Conservation (phyloP, 2,113 vertebrate genomes). For the Ia io region DNA sequence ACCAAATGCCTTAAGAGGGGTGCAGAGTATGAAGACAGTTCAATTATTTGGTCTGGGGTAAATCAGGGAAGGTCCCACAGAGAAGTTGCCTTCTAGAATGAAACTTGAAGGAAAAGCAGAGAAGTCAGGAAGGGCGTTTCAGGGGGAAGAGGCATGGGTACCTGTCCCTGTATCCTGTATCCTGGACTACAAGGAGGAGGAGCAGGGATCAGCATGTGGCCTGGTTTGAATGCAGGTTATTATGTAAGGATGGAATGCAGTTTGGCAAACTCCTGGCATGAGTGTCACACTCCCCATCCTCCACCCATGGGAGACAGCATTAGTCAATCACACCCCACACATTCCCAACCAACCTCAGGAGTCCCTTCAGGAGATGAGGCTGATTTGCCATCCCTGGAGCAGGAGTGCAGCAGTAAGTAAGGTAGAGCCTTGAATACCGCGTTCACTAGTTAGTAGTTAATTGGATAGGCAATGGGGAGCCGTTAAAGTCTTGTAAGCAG, state of each 20-base stretch:
- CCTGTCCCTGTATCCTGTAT: neutral
- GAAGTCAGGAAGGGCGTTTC: neutral
- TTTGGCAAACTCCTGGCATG: neutral
- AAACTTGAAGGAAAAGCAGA: neutral
- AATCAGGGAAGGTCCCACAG: neutral
- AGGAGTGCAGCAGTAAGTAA: constrained; percentile 13
- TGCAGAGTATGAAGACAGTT: neutral
- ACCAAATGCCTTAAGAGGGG: neutral
- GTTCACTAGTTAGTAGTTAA: constrained; percentile 70
- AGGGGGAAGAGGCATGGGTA: neutral
- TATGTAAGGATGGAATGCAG: neutral
- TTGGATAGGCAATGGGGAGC: constrained; percentile 66
- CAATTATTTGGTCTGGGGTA: neutral
- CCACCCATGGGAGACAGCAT: constrained; percentile 15
- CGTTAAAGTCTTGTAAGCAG: constrained; percentile 61
- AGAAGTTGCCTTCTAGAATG: neutral
- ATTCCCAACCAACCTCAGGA: constrained; percentile 41
- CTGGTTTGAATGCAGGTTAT: neutral
- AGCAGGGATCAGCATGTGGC: too few species aligned
- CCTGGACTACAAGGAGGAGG: neutral
- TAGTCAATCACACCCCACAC: constrained; percentile 23
- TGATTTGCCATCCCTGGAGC: constrained; percentile 20
- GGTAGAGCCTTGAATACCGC: neutral
- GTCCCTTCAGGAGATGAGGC: neutral
- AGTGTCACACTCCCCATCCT: neutral